Evolutionary conservation across 53 echinoderm and acorn worm species (phyloP), one percentile per base, ranked within the genome.

Genomic region (Stichopus horrens): DNA sequence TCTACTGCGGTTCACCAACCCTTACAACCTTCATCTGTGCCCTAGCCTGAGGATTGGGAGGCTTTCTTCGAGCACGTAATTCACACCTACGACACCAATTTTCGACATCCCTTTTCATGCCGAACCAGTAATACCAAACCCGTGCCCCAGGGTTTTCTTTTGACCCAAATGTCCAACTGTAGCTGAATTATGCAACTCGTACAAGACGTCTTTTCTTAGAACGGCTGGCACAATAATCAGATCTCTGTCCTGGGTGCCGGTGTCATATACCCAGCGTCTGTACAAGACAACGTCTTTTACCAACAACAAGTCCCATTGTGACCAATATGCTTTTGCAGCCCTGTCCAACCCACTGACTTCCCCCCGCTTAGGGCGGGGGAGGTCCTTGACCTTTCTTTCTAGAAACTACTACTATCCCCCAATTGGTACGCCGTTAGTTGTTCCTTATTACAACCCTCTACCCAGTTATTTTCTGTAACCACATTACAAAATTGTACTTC

Each of bases 51-150:
- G 91, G 18, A 56, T 51, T 68, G 87, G 90, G 19, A 76, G 65
- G 9, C 57, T 8, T 10, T 80, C 91, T 83, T 89, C 91, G 19
- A 16, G 51, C n/a, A n/a, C n/a, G n/a, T n/a, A n/a, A n/a, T n/a
- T n/a, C n/a, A n/a, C n/a, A n/a, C n/a, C n/a, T n/a, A 10, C 90
- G 56, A 7, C 87, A 13, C 8, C 74, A 88, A 7, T 76, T 73
- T 55, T 88, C 19, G 4, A 93, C 83, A 75, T 88, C 87, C 4
- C 21, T 37, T 4, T 58, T 52, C 73, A 90, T 23, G 22, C 88
- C 88, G 56, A 23, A 66, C 93, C 93, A 92, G 23, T 74, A 92
- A 73, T 56, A 92, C 11, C 88, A 8, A 7, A 20, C 20, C 22
- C 10, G 8, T 9, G 67, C 71, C 52, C 76, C 68, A 9, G 8